Conservation (phyloP, 2,797 vertebrate species). For the Ctenopoma kingsleyae region DNA sequence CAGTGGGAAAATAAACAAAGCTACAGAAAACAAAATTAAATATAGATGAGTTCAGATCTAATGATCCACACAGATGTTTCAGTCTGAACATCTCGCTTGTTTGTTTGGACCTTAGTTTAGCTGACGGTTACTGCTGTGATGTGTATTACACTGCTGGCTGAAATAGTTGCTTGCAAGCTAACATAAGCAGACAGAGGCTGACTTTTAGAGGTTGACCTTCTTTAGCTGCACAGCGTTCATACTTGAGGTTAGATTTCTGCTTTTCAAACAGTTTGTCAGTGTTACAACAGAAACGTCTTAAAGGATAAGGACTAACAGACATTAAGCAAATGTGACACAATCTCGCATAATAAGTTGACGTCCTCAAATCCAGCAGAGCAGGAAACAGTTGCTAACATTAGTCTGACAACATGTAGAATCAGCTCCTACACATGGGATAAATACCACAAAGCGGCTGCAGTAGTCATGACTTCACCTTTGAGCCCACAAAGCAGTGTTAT, state of each 20-base stretch:
- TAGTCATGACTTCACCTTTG: background rate
- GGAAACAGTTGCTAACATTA: background rate
- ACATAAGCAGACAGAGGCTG: no score
- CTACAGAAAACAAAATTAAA: slow-evolving; percentile 32
- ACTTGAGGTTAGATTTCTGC: background rate
- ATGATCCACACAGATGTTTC: slow-evolving; percentile 20
- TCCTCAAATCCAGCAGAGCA: background rate
- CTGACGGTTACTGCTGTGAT: background rate
- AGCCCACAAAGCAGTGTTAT: background rate
- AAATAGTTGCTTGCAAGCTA: no score
- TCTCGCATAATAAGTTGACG: background rate
- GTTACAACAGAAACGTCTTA: background rate
- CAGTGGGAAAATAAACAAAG: slow-evolving; percentile 37
- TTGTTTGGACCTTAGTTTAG: no score
- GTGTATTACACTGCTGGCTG: background rate
- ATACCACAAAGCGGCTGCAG: background rate
- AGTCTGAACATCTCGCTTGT: background rate
- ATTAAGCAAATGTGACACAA: background rate
- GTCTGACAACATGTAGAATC: background rate
- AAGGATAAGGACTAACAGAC: background rate
- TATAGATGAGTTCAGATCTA: slow-evolving; percentile 26
- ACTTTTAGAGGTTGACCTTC: no score
- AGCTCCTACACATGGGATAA: background rate
- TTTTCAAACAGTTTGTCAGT: background rate
- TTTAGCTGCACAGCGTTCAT: background rate